Conservation (phyloP, 2,113 vertebrate genomes). For the Phaethon lepturus region DNA sequence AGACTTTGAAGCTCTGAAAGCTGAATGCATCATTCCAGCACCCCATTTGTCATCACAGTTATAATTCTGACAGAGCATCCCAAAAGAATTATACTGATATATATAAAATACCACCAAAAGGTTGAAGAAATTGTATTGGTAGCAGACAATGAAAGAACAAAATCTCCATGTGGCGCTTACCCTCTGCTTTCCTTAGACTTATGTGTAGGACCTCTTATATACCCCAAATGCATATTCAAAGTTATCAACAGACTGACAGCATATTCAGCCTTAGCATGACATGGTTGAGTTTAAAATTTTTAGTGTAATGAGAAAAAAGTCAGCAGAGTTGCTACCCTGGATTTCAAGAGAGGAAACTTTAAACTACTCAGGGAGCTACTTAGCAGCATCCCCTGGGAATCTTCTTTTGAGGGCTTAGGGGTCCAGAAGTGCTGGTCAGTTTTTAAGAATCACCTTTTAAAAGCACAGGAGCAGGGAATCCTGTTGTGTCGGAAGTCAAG, state of each 20-base stretch:
- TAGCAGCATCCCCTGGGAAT: neutral
- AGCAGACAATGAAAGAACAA: neutral
- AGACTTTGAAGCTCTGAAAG: neutral
- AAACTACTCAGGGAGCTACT: neutral
- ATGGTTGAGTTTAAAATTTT: neutral
- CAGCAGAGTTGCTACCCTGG: neutral
- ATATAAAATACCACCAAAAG: neutral
- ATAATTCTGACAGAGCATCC: neutral
- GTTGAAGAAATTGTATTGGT: neutral
- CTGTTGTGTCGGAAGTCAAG: too few species aligned
- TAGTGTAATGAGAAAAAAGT: neutral
- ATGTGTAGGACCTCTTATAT: neutral
- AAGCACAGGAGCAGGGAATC: too few species aligned
- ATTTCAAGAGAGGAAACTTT: neutral
- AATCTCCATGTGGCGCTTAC: neutral
- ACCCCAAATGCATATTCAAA: neutral
- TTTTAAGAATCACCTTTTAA: too few species aligned
- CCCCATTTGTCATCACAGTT: neutral
- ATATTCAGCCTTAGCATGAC: neutral
- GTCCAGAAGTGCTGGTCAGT: neutral
- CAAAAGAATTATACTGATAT: neutral
- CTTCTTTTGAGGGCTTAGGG: neutral
- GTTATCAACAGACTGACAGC: neutral
- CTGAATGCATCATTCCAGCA: neutral
- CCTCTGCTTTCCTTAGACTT: neutral